A percentile compares a stretch with the other conserved stretches of the same genome.
These are phyloP conservation scores for Anastrepha obliqua DNA, from an alignment of 1,140 invertebrate species.

Conservation along the genomic window DNA sequence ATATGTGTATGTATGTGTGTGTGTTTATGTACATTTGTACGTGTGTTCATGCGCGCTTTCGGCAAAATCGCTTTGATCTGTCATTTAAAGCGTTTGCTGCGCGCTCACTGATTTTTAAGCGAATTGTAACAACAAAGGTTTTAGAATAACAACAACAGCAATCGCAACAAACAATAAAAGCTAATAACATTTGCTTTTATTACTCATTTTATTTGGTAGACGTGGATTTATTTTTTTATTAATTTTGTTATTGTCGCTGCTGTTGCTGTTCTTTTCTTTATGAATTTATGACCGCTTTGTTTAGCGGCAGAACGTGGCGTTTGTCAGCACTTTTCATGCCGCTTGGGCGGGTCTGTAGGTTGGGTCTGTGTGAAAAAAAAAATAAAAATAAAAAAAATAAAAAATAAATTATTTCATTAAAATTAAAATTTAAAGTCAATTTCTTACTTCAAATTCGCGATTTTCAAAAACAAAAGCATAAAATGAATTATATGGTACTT, in stretches of 20 bases:
- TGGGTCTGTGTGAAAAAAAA: neutral
- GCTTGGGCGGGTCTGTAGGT: neutral
- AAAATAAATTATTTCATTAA: neutral
- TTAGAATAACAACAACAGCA: slow-evolving; percentile 24
- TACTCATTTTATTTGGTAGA: slow-evolving; percentile 29
- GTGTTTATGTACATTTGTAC: neutral
- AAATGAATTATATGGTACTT: too few species aligned
- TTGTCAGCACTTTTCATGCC: neutral
- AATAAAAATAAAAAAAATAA: neutral
- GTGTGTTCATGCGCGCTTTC: slow-evolving; percentile 19
- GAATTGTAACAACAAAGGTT: neutral
- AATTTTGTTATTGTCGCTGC: neutral
- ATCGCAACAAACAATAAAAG: slow-evolving; percentile 33
- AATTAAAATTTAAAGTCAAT: neutral
- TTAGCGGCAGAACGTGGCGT: neutral
- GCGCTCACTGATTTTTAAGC: slow-evolving; percentile 52
- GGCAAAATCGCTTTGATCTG: slow-evolving; percentile 71
- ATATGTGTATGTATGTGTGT: neutral
- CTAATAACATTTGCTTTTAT: slow-evolving; percentile 28
- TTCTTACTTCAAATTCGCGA: too few species aligned
- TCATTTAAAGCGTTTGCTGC: slow-evolving; percentile 59
- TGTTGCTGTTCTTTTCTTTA: neutral
- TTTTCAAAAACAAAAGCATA: too few species aligned
- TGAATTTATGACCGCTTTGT: neutral
- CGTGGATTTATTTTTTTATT: neutral